phyloP scores from a whole-genome alignment of 92 coral and sea anemone species.

The Heteractis magnifica region DNA sequence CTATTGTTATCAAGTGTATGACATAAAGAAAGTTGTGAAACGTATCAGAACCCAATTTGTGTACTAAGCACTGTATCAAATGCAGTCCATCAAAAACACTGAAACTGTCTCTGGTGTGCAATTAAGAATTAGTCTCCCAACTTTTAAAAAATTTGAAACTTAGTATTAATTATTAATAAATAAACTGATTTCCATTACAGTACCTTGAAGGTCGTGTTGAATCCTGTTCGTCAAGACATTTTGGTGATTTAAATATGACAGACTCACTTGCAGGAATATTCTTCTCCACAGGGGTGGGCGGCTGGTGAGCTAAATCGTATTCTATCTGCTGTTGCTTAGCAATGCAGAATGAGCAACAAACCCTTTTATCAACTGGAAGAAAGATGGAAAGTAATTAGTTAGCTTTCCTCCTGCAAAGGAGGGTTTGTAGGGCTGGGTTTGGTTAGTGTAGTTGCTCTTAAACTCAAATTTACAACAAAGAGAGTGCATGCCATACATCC shows the following conservation, averaged over 20 bases:
- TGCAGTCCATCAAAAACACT: too few relatives aligned
- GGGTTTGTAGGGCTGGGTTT: too few relatives aligned
- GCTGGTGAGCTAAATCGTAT: conserved; percentile 83
- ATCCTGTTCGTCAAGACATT: conserved; percentile 13
- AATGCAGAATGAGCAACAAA: conserved; percentile 76
- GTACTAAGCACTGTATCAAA: too few relatives aligned
- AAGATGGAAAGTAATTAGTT: neutral
- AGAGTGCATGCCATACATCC: too few relatives aligned
- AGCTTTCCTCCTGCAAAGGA: too few relatives aligned
- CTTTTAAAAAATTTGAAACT: neutral
- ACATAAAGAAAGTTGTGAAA: too few relatives aligned
- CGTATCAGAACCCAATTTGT: too few relatives aligned
- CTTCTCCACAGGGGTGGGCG: conserved; percentile 82
- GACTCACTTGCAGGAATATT: conserved; percentile 68
- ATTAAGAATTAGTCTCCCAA: neutral
- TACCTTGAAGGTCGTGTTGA: conserved; percentile 34
- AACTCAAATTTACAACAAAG: too few relatives aligned
- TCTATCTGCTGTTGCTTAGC: conserved; percentile 73
- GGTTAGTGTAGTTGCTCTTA: too few relatives aligned
- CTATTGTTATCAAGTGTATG: too few relatives aligned
- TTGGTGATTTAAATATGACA: conserved; percentile 71
- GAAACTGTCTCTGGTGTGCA: too few relatives aligned
- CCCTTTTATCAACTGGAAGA: conserved; percentile 63
- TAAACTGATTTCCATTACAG: neutral
- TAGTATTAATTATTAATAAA: neutral